Percentiles rank a stretch among this genome's conserved stretches.
These are phyloP conservation scores for Scopus umbretta DNA, from an alignment of 2,113 vertebrate genomes.

Conservation along the genomic window DNA sequence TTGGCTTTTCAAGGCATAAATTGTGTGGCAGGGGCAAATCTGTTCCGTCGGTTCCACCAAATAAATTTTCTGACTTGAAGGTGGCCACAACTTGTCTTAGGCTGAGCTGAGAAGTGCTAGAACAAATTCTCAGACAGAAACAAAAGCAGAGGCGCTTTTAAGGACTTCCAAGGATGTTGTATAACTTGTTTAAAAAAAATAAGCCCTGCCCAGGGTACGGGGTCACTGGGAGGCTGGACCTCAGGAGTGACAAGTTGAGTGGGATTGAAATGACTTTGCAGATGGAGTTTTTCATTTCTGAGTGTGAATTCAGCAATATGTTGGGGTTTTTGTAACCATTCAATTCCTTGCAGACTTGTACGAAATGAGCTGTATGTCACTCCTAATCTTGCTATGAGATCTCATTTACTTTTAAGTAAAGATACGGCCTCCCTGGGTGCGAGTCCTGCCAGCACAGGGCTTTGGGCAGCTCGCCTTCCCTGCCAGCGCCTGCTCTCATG, in stretches of 20 bases:
- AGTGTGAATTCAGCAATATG: neutral
- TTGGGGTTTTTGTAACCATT: neutral
- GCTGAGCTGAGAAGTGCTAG: neutral
- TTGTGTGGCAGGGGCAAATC: neutral
- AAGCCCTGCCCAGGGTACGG: neutral
- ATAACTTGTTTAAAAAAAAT: neutral
- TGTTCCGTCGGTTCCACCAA: neutral
- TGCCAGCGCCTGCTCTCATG: neutral
- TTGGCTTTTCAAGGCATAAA: constrained; percentile 31
- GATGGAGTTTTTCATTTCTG: neutral
- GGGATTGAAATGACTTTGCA: neutral
- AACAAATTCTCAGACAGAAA: neutral
- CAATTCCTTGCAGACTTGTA: neutral
- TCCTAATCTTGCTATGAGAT: rapidly evolving
- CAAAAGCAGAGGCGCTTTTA: neutral
- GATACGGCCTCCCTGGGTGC: neutral
- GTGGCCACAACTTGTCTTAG: neutral
- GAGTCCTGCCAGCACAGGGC: neutral
- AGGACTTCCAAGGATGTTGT: neutral
- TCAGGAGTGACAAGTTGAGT: neutral
- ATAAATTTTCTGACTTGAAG: neutral
- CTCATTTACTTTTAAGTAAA: neutral
- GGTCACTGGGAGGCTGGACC: neutral
- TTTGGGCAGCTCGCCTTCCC: neutral
- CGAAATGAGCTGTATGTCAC: neutral